These are phyloP conservation scores for Anadara kagoshimensis DNA, from an alignment of 1,140 invertebrate genomes.

Conservation along the genomic window DNA sequence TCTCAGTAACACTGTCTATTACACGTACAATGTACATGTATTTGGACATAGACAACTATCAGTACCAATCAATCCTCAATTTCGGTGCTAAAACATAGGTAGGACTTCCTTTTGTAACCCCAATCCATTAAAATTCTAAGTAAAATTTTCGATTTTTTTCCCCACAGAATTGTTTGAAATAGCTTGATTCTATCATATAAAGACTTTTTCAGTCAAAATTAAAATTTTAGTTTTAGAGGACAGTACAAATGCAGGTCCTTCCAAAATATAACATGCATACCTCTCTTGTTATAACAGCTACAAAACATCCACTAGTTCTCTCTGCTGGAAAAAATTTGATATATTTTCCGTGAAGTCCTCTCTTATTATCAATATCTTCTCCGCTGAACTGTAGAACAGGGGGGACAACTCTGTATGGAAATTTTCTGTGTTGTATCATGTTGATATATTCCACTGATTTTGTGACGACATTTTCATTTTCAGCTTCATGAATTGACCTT, in stretches of 20 bases:
- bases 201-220: too few species aligned
- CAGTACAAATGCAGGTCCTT: neutral
- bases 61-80: too few species aligned
- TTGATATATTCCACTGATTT: slow-evolving; percentile 61
- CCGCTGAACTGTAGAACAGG: slow-evolving; percentile 60
- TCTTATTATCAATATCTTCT: slow-evolving; percentile 53
- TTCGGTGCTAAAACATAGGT: too few species aligned
- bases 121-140: too few species aligned
- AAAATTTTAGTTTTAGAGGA: too few species aligned
- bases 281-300: slow-evolving; percentile 67
- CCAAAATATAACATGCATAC: slow-evolving; percentile 36
- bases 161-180: too few species aligned
- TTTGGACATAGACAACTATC: too few species aligned
- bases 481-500: slow-evolving; percentile 56
- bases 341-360: slow-evolving; percentile 55
- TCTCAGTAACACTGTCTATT: too few species aligned
- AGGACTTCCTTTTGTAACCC: too few species aligned
- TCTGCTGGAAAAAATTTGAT: slow-evolving; percentile 56
- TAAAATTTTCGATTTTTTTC: too few species aligned
- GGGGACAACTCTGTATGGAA: slow-evolving; percentile 59
- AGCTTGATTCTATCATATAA: too few species aligned
- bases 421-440: slow-evolving; percentile 45
- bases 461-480: slow-evolving; percentile 65
- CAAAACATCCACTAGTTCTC: slow-evolving; percentile 66
- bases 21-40: too few species aligned